Evolutionary conservation across 2,797 vertebrate species (phyloP), one percentile per base, ranked within the genome.

Genomic region (Halcyon smyrnensis): DNA sequence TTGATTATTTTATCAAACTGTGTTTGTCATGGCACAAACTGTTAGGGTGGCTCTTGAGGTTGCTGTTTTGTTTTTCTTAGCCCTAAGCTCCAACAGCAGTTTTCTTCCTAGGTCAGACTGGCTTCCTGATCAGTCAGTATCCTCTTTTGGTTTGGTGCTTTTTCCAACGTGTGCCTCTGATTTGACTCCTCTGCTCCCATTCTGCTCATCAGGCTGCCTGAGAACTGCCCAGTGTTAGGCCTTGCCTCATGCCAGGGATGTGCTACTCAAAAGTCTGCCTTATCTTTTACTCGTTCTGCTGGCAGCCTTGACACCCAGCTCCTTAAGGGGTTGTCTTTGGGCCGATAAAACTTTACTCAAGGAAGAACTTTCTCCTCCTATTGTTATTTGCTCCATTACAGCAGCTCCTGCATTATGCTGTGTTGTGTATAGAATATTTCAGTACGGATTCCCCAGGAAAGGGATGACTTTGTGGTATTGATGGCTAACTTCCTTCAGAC

Each of bases 391-490:
- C 56, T 83, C 23, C 41, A 51, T n/a, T 62, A 71, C 32, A 77
- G 57, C 59, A 85, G 60, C 34, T 80, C 37, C 36, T 90, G 53
- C 3, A 0, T 25, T 46, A 2, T 25, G 6, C 63, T 56, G 15
- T 34, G 24, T 37, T 83, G 11, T 24, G 16, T 37, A 2, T 6
- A 12, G 24, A 78, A 23, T 80, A 74, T 63, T 87, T 77, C 12
- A 60, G 7, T 83, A 45, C 71, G 60, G n/a, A 78, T 68, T 89
- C 45, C 32, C 7, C 7, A 24, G 41, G n/a, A 80, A 73, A 46
- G 68, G 50, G 53, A 5, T 54, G 39, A 18, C 18, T 77, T 0
- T 0, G 0, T 80, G 65, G 6, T 56, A 11, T 32, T 78, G 50
- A 24, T 86, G 73, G 46, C 45, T 15, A 21, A 2, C 71, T 65